These are phyloP conservation scores for Priocnemis perturbator DNA, from an alignment of 2,888 invertebrate species.

Conservation along the genomic window DNA sequence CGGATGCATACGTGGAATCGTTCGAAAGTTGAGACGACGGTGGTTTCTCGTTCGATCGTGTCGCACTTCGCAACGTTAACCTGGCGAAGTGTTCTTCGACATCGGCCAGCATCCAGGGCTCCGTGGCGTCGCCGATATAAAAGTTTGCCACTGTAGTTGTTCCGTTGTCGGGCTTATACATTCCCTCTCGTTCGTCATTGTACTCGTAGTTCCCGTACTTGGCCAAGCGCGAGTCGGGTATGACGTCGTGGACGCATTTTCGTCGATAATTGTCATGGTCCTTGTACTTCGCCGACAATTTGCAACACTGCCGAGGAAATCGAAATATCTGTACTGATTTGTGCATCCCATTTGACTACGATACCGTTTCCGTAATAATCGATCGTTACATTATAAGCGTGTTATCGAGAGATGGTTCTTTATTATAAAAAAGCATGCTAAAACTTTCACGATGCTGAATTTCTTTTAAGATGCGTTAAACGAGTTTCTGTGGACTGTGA, in stretches of 20 bases:
- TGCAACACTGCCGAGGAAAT: constrained; percentile 27
- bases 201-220: constrained; percentile 79
- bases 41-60: no score
- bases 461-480: no score
- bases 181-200: constrained; percentile 78
- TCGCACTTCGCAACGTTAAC: constrained; percentile 43
- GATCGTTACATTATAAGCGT: no score
- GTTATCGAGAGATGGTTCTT: no score
- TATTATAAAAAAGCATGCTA: no score
- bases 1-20: no score
- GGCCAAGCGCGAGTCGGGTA: constrained; percentile 81
- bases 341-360: not conserved
- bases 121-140: constrained; percentile 38
- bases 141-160: constrained; percentile 3
- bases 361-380: not conserved
- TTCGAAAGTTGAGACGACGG: no score
- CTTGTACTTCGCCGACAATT: constrained; percentile 46
- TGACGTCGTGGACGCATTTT: constrained; percentile 80
- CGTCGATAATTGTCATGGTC: constrained; percentile 63
- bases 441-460: no score
- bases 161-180: constrained; percentile 60
- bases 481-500: no score
- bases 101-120: constrained; percentile 69
- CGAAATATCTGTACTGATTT: not conserved
- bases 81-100: constrained; percentile 67